Percentiles rank a stretch among this genome's conserved stretches.
Conservation (phyloP, 2,888 invertebrate species). For the Belgica antarctica region DNA sequence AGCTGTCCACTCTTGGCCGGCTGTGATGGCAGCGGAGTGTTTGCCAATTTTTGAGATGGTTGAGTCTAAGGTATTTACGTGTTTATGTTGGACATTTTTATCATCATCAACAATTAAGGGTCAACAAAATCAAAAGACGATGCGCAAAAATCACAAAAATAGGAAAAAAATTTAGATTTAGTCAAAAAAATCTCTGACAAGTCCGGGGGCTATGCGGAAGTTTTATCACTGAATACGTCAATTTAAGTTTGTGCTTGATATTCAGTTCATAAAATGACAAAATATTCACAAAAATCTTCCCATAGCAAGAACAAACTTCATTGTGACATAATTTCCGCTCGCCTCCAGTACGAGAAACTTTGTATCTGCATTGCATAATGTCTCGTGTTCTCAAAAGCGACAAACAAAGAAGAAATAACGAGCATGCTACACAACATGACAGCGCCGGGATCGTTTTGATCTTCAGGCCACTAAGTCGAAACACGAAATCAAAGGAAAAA, state of each 20-base stretch:
- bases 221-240: no score
- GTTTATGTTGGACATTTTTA: slow-evolving; percentile 7
- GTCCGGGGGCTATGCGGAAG: no score
- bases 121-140: slow-evolving; percentile 5
- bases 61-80: slow-evolving; percentile 11
- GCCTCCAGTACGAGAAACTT: neutral
- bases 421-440: neutral
- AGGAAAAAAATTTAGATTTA: neutral
- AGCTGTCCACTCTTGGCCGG: slow-evolving; percentile 28
- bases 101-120: neutral
- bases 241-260: no score
- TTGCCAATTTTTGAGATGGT: slow-evolving; percentile 7
- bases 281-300: no score
- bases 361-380: neutral
- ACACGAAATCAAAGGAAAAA: neutral
- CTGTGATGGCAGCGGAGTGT: neutral
- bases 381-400: neutral
- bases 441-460: neutral
- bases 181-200: slow-evolving; percentile 1
- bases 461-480: neutral
- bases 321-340: no score
- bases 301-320: no score
- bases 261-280: no score
- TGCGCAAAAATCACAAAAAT: slow-evolving; percentile 1
- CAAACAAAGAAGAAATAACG: slow-evolving; percentile 2